phyloP scores from a whole-genome alignment of 2,888 invertebrate species.

The Cosmia trapezina region DNA sequence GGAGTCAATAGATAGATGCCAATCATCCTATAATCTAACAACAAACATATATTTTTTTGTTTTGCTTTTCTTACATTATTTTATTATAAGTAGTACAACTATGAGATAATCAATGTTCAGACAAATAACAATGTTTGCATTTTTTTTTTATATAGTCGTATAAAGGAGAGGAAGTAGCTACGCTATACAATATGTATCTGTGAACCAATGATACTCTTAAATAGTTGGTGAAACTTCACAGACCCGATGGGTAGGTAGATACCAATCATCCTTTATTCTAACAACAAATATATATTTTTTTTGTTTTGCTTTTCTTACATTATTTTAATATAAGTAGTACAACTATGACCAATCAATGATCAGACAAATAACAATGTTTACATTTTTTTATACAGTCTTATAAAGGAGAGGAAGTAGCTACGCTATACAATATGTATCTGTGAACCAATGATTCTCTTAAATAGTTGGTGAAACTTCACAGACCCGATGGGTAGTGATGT shows the following conservation, averaged over 20 bases:
- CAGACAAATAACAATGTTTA: slow-evolving; percentile 21
- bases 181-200: slow-evolving; percentile 6
- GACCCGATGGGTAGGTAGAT: slow-evolving; percentile 4
- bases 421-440: slow-evolving; percentile 6
- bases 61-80: slow-evolving; percentile 28
- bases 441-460: slow-evolving; percentile 10
- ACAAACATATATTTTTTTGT: not conserved
- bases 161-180: slow-evolving; percentile 28
- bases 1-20: not conserved
- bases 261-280: slow-evolving; percentile 10
- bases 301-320: slow-evolving; percentile 23
- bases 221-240: slow-evolving; percentile 23
- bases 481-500: not conserved
- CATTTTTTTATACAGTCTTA: not conserved
- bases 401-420: slow-evolving; percentile 28
- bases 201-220: slow-evolving; percentile 10
- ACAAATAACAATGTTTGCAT: slow-evolving; percentile 20
- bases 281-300: not conserved
- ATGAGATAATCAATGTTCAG: slow-evolving; percentile 19
- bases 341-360: slow-evolving; percentile 22
- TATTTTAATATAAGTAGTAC: slow-evolving; percentile 19
- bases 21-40: slow-evolving; percentile 11
- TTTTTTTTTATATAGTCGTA: slow-evolving; percentile 3
- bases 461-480: slow-evolving; percentile 23
- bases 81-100: slow-evolving; percentile 20